Evolutionary conservation across 2,888 invertebrate genomes (phyloP), one percentile per base, ranked within the genome.

Genomic region (Atethmia centrago): DNA sequence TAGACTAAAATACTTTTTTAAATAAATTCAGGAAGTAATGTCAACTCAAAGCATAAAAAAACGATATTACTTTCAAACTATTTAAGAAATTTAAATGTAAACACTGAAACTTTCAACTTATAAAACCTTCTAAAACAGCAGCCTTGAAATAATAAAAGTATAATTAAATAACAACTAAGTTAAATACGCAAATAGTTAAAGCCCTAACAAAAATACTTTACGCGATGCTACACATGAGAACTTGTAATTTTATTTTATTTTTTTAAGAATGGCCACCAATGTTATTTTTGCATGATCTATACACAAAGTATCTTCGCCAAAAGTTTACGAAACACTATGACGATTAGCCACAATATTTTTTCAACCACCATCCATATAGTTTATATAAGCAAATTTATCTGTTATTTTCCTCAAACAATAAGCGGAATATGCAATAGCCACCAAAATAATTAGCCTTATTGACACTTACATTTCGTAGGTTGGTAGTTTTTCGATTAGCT

Each of bases 371-470:
- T 25, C 10, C 19, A 25, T 45, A 63, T n/a, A n/a, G n/a, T 47
- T 47, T 47, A 56, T 12, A 25, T 1, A 51, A 14, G 28, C 31
- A 49, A 58, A 28, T 28, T 1, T 19, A 42, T 1, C 4, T 14
- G 45, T 9, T 40, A 42, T 80, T 74, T 59, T 80, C 68, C 81
- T 75, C 28, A 64, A 42, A 47, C 2, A 40, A 49, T 80, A 68
- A 28, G 42, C 16, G 36, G 67, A 80, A 80, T 67, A 42, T 42
- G 7, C 40, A 67, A 64, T 31, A 51, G 25, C 47, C 40, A 58
- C 31, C 12, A 64, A 36, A 64, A 63, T 59, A 67, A 62, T 45
- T 2, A 51, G 9, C n/a, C 36, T 45, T 2, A 51, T 66, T 73
- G 45, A 62, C 80, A 66, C 16, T 73, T 45, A 10, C 25, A 51